Evolutionary conservation across 2,888 invertebrate species (phyloP).

Genomic region (Volucella inanis): DNA sequence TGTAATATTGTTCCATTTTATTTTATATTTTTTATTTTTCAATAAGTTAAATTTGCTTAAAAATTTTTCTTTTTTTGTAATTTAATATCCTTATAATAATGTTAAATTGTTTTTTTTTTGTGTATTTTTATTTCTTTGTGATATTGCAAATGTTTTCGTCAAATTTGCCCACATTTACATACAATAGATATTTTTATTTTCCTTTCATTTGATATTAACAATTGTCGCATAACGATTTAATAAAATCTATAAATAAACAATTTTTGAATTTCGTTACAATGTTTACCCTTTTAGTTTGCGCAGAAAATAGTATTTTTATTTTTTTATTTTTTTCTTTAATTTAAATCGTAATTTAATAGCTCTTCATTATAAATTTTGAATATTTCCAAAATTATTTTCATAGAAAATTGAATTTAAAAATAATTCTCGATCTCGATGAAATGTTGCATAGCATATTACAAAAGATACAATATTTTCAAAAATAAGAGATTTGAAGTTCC

Average conservation of each 20-base stretch:
- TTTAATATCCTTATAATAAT: background rate
- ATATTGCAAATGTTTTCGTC: background rate
- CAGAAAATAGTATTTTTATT: no score
- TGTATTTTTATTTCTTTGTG: background rate
- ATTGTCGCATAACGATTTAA: slow-evolving; percentile 27
- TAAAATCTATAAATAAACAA: slow-evolving; percentile 28
- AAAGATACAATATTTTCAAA: no score
- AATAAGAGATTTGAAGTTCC: no score
- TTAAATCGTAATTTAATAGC: no score
- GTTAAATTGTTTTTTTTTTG: background rate
- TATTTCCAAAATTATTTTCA: no score
- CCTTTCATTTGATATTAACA: slow-evolving; percentile 9
- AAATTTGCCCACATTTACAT: background rate
- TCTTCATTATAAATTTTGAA: no score
- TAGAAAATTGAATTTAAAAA: no score
- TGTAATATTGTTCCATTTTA: slow-evolving; percentile 38
- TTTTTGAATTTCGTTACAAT: background rate
- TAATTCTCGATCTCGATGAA: no score
- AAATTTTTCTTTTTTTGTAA: background rate
- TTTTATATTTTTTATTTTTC: background rate
- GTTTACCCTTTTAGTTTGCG: no score
- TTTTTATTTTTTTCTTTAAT: no score
- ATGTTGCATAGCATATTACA: no score
- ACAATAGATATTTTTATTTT: slow-evolving; percentile 6
- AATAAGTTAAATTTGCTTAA: background rate